Evolutionary conservation across 2,797 vertebrate genomes (phyloP).

Genomic region (Chiropotes sagulatus): DNA sequence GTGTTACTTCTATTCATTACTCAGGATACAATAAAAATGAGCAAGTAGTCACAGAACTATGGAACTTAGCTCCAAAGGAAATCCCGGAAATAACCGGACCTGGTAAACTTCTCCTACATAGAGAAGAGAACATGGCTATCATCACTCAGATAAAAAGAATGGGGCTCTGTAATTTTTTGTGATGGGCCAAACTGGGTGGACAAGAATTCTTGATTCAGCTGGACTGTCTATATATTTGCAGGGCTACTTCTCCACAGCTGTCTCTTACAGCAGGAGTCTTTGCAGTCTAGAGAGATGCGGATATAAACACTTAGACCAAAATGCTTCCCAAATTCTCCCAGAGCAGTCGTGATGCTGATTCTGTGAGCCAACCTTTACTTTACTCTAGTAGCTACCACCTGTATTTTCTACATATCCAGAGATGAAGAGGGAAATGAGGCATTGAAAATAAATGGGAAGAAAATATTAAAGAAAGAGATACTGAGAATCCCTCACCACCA

Average conservation of each 20-base stretch:
- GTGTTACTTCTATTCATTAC: background rate
- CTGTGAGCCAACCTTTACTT: accelerated
- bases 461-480: background rate
- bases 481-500: background rate
- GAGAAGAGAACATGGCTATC: background rate
- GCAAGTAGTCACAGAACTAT: background rate
- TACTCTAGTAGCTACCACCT: accelerated
- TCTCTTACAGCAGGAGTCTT: background rate
- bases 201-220: background rate
- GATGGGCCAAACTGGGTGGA: background rate
- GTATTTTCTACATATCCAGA: background rate
- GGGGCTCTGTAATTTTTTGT: background rate
- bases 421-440: background rate
- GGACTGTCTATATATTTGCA: background rate
- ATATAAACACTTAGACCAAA: accelerated
- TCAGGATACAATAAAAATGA: background rate
- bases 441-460: background rate
- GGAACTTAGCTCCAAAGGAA: background rate
- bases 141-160: background rate
- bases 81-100: background rate
- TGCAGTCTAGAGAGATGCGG: background rate
- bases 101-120: background rate
- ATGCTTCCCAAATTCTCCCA: background rate
- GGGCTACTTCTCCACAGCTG: accelerated
- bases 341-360: accelerated